Percentiles rank a stretch among this genome's conserved stretches.
These are phyloP conservation scores for Cyclina sinensis DNA, from an alignment of 1,140 invertebrate genomes.

Conservation along the genomic window DNA sequence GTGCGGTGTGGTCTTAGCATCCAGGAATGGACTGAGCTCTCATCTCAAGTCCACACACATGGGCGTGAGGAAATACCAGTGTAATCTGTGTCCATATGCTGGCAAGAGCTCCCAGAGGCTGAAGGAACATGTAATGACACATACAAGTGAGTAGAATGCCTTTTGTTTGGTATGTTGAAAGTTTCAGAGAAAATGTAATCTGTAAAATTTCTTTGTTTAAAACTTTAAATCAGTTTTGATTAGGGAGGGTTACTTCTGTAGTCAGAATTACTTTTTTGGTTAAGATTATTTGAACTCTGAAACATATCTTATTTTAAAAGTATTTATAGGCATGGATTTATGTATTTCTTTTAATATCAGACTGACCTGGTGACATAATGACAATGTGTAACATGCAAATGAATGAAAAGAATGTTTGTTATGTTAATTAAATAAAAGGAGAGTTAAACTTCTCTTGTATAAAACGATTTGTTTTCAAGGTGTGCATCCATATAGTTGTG, in stretches of 20 bases:
- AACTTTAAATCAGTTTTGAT: no score
- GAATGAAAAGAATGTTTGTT: no score
- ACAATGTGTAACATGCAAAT: background rate
- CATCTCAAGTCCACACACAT: slow-evolving; percentile 38
- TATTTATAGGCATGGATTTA: background rate
- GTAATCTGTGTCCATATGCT: slow-evolving; percentile 39
- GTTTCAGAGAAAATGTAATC: no score
- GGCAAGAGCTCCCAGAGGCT: slow-evolving; percentile 37
- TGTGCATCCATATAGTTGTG: slow-evolving; percentile 56
- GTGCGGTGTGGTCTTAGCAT: slow-evolving; percentile 22
- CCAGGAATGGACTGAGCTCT: slow-evolving; percentile 12
- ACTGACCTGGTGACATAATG: background rate
- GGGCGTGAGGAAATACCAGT: slow-evolving; percentile 50
- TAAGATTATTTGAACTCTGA: no score
- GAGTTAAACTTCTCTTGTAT: no score
- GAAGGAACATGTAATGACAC: slow-evolving; percentile 3
- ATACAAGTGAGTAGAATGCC: slow-evolving; percentile 13
- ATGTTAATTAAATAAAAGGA: no score
- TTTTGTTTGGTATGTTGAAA: background rate
- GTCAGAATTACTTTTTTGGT: no score
- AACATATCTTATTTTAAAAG: no score
- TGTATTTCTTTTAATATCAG: background rate
- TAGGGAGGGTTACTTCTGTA: no score
- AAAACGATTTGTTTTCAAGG: slow-evolving; percentile 50
- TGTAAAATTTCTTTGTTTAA: no score